Percentiles rank a stretch among this genome's conserved stretches.
phyloP scores from a whole-genome alignment of 2,888 invertebrate genomes.

The Rosalia funebris region DNA sequence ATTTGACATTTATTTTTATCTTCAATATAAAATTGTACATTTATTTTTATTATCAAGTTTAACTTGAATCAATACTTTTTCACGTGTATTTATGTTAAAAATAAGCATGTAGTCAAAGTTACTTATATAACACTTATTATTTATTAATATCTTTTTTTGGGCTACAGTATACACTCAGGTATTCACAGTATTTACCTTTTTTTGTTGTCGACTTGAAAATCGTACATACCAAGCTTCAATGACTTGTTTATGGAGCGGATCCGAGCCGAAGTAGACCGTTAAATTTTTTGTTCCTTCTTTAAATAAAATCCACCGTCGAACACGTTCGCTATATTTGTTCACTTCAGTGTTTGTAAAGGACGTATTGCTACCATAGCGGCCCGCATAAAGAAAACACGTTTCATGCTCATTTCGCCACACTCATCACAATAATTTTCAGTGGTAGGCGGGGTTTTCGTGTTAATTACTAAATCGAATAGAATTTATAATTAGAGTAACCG shows the following conservation, averaged over 20 bases:
- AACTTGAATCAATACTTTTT: too few relatives aligned
- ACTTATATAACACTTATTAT: too few relatives aligned
- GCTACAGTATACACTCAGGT: background rate
- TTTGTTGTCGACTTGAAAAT: background rate
- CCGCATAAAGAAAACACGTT: background rate
- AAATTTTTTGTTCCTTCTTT: conserved; percentile 14
- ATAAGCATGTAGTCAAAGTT: too few relatives aligned
- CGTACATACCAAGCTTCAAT: background rate
- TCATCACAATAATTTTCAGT: background rate
- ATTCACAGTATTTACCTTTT: background rate
- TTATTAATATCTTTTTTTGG: background rate
- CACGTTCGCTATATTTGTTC: background rate
- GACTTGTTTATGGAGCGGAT: conserved; percentile 24
- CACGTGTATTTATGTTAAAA: too few relatives aligned
- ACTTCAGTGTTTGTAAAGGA: background rate
- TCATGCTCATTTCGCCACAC: background rate
- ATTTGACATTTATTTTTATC: too few relatives aligned
- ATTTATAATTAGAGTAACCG: too few relatives aligned
- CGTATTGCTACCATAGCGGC: background rate
- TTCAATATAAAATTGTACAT: too few relatives aligned
- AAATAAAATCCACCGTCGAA: background rate
- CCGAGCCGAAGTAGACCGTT: conserved; percentile 19
- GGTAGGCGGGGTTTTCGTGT: background rate
- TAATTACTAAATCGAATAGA: too few relatives aligned
- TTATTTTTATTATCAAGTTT: too few relatives aligned